Evolutionary conservation across 1,140 invertebrate species (phyloP).

Genomic region (Apis florea): DNA sequence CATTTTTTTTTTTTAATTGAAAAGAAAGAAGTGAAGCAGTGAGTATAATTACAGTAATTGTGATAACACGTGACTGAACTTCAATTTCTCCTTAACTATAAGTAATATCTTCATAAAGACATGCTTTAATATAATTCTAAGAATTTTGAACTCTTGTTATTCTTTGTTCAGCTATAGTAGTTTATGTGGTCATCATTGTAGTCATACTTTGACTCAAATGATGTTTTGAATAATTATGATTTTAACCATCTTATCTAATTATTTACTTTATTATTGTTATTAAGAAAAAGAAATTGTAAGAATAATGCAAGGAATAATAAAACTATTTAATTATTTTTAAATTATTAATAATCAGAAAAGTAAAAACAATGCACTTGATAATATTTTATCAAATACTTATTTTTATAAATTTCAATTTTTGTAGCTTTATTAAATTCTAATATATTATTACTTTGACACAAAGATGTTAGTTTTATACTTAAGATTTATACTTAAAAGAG

Average conservation of each 20-base stretch:
- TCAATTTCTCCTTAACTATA: background rate
- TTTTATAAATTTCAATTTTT: background rate
- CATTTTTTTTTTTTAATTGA: background rate
- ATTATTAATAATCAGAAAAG: background rate
- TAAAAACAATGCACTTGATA: background rate
- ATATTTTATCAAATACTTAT: background rate
- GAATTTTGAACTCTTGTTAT: slow-evolving; percentile 10
- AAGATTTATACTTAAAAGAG: background rate
- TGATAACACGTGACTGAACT: background rate
- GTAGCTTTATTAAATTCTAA: no score
- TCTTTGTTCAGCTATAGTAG: background rate
- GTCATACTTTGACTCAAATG: background rate
- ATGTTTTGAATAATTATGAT: background rate
- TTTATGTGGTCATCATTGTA: background rate
- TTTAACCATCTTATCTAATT: background rate
- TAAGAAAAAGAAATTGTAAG: background rate
- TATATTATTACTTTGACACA: background rate
- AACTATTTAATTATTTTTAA: background rate
- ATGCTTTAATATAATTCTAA: background rate
- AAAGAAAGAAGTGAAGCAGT: background rate
- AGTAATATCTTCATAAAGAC: background rate
- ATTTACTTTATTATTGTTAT: background rate
- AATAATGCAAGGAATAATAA: background rate
- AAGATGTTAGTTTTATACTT: background rate
- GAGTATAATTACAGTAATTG: slow-evolving; percentile 20